Evolutionary conservation across 2,113 vertebrate genomes (phyloP).

Genomic region (Riparia riparia): DNA sequence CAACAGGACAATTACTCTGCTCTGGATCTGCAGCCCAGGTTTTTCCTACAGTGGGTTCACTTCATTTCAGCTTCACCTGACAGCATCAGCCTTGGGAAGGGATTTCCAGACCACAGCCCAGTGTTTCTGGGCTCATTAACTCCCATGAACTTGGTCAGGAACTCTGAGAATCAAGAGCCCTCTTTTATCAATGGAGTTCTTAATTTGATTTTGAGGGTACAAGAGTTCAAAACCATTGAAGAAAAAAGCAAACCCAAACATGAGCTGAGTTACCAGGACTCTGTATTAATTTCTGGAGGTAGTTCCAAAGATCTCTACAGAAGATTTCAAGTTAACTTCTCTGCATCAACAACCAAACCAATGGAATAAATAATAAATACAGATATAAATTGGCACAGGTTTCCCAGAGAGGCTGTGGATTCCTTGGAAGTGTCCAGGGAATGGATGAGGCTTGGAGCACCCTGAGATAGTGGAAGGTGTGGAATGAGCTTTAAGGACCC

Average conservation of each 20-base stretch:
- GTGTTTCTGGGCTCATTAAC: neutral
- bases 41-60: neutral
- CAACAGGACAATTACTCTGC: neutral
- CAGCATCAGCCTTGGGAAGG: neutral
- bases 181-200: neutral
- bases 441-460: fast-evolving
- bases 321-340: neutral
- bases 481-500: neutral
- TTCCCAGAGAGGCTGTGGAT: neutral
- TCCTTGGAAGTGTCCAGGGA: neutral
- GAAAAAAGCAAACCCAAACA: neutral
- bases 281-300: neutral
- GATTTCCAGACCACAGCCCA: neutral
- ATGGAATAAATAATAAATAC: neutral
- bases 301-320: neutral
- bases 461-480: neutral
- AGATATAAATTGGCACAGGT: neutral
- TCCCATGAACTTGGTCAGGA: neutral
- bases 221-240: neutral
- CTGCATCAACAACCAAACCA: fast-evolving
- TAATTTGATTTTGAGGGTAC: neutral
- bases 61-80: neutral
- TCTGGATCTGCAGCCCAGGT: neutral
- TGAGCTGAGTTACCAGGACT: neutral
- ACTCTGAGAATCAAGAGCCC: neutral